A percentile compares a stretch with the other conserved stretches of the same genome.
phyloP scores from a whole-genome alignment of 2,888 invertebrate genomes.

The Marronus borbonicus region DNA sequence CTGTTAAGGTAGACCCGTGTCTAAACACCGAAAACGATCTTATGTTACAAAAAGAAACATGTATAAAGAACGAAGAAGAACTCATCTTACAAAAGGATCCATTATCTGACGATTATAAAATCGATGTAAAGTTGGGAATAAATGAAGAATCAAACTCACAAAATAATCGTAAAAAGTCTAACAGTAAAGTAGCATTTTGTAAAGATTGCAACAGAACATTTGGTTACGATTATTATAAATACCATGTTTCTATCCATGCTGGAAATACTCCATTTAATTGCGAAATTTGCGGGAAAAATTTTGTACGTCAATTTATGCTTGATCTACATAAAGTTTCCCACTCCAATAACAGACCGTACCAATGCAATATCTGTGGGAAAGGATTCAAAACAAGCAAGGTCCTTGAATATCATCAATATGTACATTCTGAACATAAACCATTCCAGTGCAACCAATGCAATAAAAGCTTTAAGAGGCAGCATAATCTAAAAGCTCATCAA shows the following conservation, averaged over 20 bases:
- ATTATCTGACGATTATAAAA: too few relatives aligned
- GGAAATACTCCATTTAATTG: neutral
- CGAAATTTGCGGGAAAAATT: neutral
- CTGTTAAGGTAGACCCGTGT: too few relatives aligned
- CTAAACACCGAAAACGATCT: too few relatives aligned
- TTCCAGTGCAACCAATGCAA: neutral
- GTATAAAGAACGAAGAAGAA: too few relatives aligned
- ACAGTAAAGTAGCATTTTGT: constrained; percentile 7
- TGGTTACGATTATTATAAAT: constrained; percentile 12
- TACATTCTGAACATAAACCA: neutral
- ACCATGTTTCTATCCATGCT: neutral
- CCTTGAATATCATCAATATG: too few relatives aligned
- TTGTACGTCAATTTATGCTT: neutral
- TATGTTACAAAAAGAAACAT: neutral
- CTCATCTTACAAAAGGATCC: too few relatives aligned
- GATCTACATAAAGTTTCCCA: constrained; percentile 17
- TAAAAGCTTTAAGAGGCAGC: neutral
- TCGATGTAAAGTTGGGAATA: too few relatives aligned
- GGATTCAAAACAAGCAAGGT: too few relatives aligned
- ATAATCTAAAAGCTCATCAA: too few relatives aligned
- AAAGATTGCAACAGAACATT: constrained; percentile 16
- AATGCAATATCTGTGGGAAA: too few relatives aligned
- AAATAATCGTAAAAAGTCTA: neutral
- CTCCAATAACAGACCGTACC: neutral
- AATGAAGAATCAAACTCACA: too few relatives aligned